Evolutionary conservation across 1,140 invertebrate genomes (phyloP).

Genomic region (Lasioglossum albipes): DNA sequence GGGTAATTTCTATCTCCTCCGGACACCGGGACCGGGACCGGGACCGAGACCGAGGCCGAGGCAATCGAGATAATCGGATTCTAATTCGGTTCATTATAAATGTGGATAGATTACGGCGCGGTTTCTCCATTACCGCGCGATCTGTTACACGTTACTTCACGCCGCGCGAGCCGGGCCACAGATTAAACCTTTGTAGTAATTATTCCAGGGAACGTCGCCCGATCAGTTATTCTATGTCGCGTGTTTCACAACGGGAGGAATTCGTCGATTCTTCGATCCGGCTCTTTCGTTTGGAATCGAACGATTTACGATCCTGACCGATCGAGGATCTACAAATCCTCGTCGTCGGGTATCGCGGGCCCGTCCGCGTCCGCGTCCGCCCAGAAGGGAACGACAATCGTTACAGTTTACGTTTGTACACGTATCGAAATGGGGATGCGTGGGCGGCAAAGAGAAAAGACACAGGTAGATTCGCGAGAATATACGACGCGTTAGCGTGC

Average conservation of each 20-base stretch:
- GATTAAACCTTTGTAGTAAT: not conserved
- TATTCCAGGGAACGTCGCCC: not conserved
- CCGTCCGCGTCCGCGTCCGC: conserved; percentile 5
- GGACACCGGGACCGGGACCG: not conserved
- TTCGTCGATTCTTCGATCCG: not conserved
- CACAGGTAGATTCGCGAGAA: conserved; percentile 57
- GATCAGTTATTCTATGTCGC: not conserved
- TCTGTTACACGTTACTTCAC: conserved; percentile 9
- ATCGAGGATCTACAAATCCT: conserved; percentile 37
- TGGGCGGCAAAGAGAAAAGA: conserved; percentile 57
- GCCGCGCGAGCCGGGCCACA: not conserved
- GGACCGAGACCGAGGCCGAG: not conserved
- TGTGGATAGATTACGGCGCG: conserved; percentile 22
- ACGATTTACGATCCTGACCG: conserved; percentile 24
- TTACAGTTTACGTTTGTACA: conserved; percentile 52
- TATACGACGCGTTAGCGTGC: conserved; percentile 22
- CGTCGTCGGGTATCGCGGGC: conserved; percentile 41
- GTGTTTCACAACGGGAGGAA: not conserved
- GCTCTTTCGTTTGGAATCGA: not conserved
- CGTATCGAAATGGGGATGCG: conserved; percentile 54
- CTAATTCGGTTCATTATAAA: conserved; percentile 46
- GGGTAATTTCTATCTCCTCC: conserved; percentile 43
- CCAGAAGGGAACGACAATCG: conserved; percentile 50
- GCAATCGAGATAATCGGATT: conserved; percentile 43
- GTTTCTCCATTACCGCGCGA: conserved; percentile 30